Base-by-base conservation (phyloP, 2,113 vertebrate species). In the Nerophis ophidion region DNA sequence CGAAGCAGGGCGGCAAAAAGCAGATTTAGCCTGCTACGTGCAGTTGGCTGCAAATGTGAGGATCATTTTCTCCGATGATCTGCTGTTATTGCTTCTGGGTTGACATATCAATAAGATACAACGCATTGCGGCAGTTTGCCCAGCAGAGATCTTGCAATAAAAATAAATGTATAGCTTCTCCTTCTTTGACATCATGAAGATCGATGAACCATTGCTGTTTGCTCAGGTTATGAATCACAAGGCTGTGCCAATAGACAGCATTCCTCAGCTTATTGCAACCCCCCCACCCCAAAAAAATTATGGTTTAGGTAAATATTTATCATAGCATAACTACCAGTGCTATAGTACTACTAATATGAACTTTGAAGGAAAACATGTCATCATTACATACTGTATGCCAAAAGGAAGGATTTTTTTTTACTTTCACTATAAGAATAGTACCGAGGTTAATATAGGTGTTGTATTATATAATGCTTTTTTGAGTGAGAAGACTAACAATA, bases 171-270 rank as follows among this genome's bases (percentile, higher is more conserved):
- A 53, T 36, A 33, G 33, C 7, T 53, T 53, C n/a, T 53, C 51
- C 34, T 53, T 53, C 11, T 53, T 53, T 34, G 14, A 53, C 51
- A 52, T 52, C 33, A 14, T 53, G 14, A n/a, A 53, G 51, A 53
- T 33, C 34, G 35, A 53, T 53, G 51, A 53, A 53, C 51, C 51
- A 36, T 53, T 51, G 33, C 34, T 53, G 34, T 53, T 36, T 53
- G 34, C 34, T 36, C 14, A 7, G 51, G 33, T 53, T 53, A 53
- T 36, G 8, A 53, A 35, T 36, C 34, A 7, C 50, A 34, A 52
- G 50, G 50, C 50, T 34, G 33, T 14, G 11, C 15, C 14, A 53
- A 26, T 7, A 53, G 13, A 15, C 14, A 35, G 15, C 51, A 53
- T 35, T 8, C 15, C 34, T 51, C 26, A 50, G 5, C 10, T 6